A percentile compares a stretch with the other conserved stretches of the same genome.
phyloP scores from a whole-genome alignment of 2,113 vertebrate genomes.

The Odontesthes bonariensis region DNA sequence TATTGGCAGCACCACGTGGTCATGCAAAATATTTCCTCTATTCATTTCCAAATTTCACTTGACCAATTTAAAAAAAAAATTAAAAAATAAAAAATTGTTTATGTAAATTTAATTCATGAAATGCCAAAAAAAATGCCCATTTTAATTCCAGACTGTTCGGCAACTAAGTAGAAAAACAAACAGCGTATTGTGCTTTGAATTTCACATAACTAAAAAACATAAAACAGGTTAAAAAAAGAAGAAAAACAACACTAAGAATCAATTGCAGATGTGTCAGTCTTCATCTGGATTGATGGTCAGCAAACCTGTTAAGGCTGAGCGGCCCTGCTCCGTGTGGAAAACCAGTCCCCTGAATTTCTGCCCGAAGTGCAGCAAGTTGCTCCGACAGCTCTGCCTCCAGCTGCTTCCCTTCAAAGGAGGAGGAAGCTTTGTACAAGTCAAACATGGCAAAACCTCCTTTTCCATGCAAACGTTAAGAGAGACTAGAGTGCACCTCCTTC shows the following conservation, averaged over 20 bases:
- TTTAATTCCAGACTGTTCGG: too few relatives aligned
- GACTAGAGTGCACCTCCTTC: not conserved
- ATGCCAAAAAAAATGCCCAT: not conserved
- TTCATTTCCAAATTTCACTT: too few relatives aligned
- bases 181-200: too few relatives aligned
- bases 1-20: too few relatives aligned
- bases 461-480: not conserved
- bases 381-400: slow-evolving; percentile 81
- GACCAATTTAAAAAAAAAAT: too few relatives aligned
- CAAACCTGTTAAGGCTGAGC: slow-evolving; percentile 66
- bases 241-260: not conserved
- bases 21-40: too few relatives aligned
- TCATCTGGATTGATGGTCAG: not conserved
- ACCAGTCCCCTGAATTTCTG: slow-evolving; percentile 74
- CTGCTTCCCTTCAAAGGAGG: slow-evolving; percentile 77
- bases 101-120: not conserved
- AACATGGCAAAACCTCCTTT: slow-evolving; percentile 60
- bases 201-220: too few relatives aligned
- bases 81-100: too few relatives aligned
- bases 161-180: too few relatives aligned
- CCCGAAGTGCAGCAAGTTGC: slow-evolving; percentile 76
- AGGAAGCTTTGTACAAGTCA: slow-evolving; percentile 74
- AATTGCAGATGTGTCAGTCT: too few relatives aligned
- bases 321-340: slow-evolving; percentile 18
- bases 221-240: not conserved